A percentile compares a stretch with the other conserved stretches of the same genome.
Evolutionary conservation across 2,113 vertebrate genomes (phyloP).

Genomic region (Serilophus lunatus): DNA sequence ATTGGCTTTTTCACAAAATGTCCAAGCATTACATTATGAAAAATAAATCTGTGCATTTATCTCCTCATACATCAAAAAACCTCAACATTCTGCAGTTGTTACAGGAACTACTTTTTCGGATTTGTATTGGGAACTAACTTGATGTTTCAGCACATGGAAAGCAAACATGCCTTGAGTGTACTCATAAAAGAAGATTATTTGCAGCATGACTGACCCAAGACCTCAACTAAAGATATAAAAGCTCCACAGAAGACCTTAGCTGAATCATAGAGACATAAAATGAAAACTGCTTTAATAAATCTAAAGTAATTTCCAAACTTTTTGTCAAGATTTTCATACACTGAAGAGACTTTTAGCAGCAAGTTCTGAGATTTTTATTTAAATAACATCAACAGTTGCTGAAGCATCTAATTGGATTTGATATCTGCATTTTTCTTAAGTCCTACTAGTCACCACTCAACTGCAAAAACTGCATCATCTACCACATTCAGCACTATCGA

Average conservation of each 20-base stretch:
- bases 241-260: conserved; percentile 1
- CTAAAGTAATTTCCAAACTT: not conserved
- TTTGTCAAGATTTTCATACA: not conserved
- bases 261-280: conserved; percentile 20
- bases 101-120: not conserved
- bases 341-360: not conserved
- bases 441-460: not conserved
- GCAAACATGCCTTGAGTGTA: not conserved
- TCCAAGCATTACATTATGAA: not conserved
- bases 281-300: conserved; percentile 35
- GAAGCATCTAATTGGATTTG: not conserved
- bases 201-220: conserved; percentile 30
- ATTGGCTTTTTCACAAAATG: not conserved
- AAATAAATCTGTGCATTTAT: not conserved
- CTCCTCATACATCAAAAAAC: not conserved
- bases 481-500: not conserved
- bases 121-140: not conserved
- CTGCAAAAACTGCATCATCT: not conserved
- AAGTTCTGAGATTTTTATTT: not conserved
- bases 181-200: conserved; percentile 45
- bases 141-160: not conserved
- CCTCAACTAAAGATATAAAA: not conserved
- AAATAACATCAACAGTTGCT: not conserved
- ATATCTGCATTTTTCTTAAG: not conserved
- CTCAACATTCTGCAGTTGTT: not conserved